A percentile compares a stretch with the other conserved stretches of the same genome.
These are phyloP conservation scores for Pardosa pseudoannulata DNA, from an alignment of 2,888 invertebrate genomes.

Conservation along the genomic window DNA sequence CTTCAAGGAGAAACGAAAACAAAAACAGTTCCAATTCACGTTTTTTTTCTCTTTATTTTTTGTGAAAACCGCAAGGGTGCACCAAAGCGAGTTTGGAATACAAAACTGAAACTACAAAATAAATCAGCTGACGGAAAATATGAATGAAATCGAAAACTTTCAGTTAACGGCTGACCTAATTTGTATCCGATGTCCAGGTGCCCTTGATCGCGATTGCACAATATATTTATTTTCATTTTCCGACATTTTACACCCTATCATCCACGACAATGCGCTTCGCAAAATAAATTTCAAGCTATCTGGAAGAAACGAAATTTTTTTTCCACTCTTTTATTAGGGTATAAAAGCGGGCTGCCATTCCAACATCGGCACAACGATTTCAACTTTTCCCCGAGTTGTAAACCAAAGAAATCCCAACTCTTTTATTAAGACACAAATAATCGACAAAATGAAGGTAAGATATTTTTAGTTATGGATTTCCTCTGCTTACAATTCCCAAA, in stretches of 20 bases:
- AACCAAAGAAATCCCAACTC: not conserved
- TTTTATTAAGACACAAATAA: not conserved
- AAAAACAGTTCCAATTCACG: too few species aligned
- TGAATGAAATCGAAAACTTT: not conserved
- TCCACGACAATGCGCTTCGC: not conserved
- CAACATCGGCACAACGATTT: not conserved
- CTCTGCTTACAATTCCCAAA: too few species aligned
- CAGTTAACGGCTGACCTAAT: not conserved
- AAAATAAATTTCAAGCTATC: not conserved
- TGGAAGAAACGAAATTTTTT: not conserved
- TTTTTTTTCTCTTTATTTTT: too few species aligned
- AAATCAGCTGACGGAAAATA: not conserved
- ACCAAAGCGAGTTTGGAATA: too few species aligned
- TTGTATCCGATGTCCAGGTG: not conserved
- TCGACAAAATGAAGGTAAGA: not conserved
- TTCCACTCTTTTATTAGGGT: not conserved
- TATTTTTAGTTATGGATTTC: too few species aligned
- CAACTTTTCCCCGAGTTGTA: not conserved
- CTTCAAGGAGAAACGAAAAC: too few species aligned
- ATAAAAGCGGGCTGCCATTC: not conserved
- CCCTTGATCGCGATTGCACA: not conserved
- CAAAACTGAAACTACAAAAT: not conserved
- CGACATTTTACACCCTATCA: not conserved
- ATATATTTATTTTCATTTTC: not conserved
- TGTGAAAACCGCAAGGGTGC: too few species aligned